These are phyloP conservation scores for Mormyrus iriodes DNA, from an alignment of 2,113 vertebrate genomes.

Conservation along the genomic window DNA sequence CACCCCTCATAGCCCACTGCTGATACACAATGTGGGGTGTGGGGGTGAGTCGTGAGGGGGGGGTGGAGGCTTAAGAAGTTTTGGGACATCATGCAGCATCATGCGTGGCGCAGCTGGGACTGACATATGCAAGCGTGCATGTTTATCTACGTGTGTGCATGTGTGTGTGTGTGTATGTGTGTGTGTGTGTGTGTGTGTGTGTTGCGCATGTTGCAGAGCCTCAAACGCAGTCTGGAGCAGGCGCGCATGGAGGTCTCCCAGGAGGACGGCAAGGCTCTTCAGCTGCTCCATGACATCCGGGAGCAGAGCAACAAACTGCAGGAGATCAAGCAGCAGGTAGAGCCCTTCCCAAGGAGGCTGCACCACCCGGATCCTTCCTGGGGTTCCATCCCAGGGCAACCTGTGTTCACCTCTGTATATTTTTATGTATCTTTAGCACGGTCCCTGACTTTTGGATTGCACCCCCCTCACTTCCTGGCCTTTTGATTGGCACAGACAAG, in stretches of 20 bases:
- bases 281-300: conserved; percentile 94
- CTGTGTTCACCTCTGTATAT: background rate
- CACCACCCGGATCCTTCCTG: background rate
- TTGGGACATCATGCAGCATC: background rate
- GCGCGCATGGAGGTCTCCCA: conserved; percentile 95
- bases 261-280: conserved; percentile 95
- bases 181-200: conserved; percentile 19
- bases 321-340: conserved; percentile 98
- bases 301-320: conserved; percentile 98
- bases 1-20: background rate
- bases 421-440: background rate
- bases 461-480: background rate
- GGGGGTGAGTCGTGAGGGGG: background rate
- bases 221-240: conserved; percentile 97
- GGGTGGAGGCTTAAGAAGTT: background rate
- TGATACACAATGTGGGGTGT: background rate
- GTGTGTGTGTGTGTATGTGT: conserved; percentile 20
- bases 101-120: background rate
- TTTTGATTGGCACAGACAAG: background rate
- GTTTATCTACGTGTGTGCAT: background rate
- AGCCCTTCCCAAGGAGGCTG: conserved; percentile 9
- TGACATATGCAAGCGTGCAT: background rate
- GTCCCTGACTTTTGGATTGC: background rate
- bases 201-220: conserved; percentile 68
- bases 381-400: background rate